These are phyloP conservation scores for Epinephelus coioides DNA, from an alignment of 2,797 vertebrate genomes.

Conservation along the genomic window DNA sequence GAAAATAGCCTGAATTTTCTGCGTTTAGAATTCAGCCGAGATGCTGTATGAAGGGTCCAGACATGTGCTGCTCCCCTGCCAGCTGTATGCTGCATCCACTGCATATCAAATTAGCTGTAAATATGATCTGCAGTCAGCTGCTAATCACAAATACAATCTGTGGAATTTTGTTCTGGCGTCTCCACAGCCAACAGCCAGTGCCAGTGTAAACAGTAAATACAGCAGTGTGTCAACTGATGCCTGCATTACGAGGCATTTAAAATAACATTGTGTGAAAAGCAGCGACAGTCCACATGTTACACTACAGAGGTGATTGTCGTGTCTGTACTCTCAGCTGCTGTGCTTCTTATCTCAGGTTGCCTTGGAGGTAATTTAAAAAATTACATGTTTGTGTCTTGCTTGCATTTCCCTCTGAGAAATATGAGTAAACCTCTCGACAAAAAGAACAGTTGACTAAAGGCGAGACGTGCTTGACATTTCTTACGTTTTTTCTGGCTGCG, in stretches of 20 bases:
- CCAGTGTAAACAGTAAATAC: slow-evolving; percentile 25
- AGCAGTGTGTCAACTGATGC: background rate
- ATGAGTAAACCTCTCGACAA: slow-evolving; percentile 26
- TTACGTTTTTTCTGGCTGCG: background rate
- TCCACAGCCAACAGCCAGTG: slow-evolving; percentile 16
- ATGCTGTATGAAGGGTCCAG: slow-evolving; percentile 8
- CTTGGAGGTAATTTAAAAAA: slow-evolving; percentile 40
- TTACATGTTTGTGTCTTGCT: slow-evolving; percentile 57
- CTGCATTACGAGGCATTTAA: background rate
- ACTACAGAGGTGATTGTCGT: background rate
- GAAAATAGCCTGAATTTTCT: background rate
- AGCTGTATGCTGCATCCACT: slow-evolving; percentile 1
- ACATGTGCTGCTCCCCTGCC: slow-evolving; percentile 7
- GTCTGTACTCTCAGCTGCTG: slow-evolving; percentile 11
- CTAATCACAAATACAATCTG: slow-evolving; percentile 37
- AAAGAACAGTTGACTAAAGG: background rate
- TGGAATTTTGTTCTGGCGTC: slow-evolving; percentile 8
- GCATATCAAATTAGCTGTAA: slow-evolving; percentile 24
- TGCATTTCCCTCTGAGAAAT: slow-evolving; percentile 28
- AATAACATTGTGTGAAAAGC: background rate
- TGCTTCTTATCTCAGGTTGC: slow-evolving; percentile 24
- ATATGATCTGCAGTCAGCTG: slow-evolving; percentile 30
- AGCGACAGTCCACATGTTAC: background rate
- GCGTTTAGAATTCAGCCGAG: slow-evolving; percentile 9
- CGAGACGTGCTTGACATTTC: background rate